Evolutionary conservation across 2,113 vertebrate genomes (phyloP), one percentile per base, ranked within the genome.

Genomic region (Clarias batrachus): DNA sequence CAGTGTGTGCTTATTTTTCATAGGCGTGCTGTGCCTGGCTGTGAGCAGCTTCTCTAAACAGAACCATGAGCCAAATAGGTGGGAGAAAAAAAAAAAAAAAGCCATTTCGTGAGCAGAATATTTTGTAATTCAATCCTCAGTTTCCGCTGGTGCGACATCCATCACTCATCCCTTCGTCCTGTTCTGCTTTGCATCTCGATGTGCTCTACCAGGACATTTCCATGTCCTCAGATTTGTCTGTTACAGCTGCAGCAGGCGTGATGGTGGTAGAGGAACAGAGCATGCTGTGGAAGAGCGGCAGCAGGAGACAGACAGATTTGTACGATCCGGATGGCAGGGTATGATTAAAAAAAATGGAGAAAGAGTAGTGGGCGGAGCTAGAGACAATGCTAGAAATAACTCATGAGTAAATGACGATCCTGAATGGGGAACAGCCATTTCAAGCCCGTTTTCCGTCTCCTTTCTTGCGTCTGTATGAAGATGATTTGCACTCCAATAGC

Each of bases 221-320:
- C 4, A 10, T 79, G n/a, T 59, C 27, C 19, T 3, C 9, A 19
- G n/a, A 56, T 30, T 17, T 57, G 77, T 79, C 33, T 33, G 54
- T 79, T n/a, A 62, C 57, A 52, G 52, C 66, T 81, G n/a, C 68
- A 74, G 59, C 23, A 81, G 59, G 62, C 48, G 25, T 59, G 52
- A 59, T 56, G n/a, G 79, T 30, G 57, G 57, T 14, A 56, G 65
- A 41, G 37, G 33, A 84, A 71, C 83, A 84, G 57, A 65, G 66
- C 52, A 62, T 71, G 74, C 73, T 85, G 81, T 48, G 85, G 41
- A 82, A 66, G 59, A 66, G 54, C 8, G n/a, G 73, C 25, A n/a
- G 14, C 71, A 90, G 89, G 90, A 88, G 81, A 52, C 57, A 77
- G 89, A 73, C 80, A 81, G 90, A 88, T 91, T 91, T 91, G 92